Percentiles rank a stretch among this genome's conserved stretches.
Conservation (phyloP, 2,797 vertebrate species). For the Poecilia wingei region DNA sequence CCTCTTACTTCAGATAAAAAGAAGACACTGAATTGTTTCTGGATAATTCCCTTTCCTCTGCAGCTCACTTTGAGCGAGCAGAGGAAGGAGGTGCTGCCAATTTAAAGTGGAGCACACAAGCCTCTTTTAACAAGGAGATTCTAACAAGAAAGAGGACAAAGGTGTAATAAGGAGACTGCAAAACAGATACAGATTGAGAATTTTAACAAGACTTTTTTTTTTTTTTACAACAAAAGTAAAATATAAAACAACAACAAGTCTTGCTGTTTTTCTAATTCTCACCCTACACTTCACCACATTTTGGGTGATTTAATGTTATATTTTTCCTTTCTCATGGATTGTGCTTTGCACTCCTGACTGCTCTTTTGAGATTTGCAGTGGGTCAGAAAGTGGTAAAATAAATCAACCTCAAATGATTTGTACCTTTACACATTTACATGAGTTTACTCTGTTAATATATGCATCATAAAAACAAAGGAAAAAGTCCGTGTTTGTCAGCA, state of each 20-base stretch:
- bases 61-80: neutral
- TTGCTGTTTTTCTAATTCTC: neutral
- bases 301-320: neutral
- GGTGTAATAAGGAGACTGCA: neutral
- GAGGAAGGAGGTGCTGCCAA: neutral
- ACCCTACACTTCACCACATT: neutral
- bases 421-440: neutral
- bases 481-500: neutral
- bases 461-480: neutral
- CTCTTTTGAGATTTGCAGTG: neutral
- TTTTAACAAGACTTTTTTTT: neutral
- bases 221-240: neutral
- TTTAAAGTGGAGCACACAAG: neutral
- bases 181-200: neutral
- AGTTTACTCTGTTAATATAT: neutral
- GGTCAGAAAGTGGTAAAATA: neutral
- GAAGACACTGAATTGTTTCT: neutral
- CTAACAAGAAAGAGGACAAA: conserved; percentile 1
- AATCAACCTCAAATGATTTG: neutral
- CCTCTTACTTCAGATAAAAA: neutral
- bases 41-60: neutral
- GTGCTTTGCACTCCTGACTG: neutral
- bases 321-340: neutral
- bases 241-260: neutral
- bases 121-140: neutral